Evolutionary conservation across 2,797 vertebrate genomes (phyloP).

Genomic region (Falco novaeseelandiae): DNA sequence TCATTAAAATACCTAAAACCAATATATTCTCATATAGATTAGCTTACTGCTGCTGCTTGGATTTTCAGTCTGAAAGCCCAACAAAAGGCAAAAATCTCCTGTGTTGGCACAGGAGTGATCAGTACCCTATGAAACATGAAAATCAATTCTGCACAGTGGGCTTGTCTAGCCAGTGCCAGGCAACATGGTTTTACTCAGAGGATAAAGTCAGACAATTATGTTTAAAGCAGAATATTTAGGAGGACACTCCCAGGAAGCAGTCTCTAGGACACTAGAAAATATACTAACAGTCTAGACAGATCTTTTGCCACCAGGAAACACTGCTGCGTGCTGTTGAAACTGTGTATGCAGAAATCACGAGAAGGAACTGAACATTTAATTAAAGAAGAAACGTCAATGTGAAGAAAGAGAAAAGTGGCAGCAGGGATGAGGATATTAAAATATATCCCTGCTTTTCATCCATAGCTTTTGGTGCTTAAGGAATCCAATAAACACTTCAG

Average conservation of each 20-base stretch:
- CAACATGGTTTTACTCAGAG: background rate
- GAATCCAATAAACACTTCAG: background rate
- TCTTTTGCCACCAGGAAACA: background rate
- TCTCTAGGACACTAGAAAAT: background rate
- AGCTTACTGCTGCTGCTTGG: background rate
- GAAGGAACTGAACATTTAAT: slow-evolving; percentile 1
- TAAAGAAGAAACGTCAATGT: background rate
- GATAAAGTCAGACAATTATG: background rate
- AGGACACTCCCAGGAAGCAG: background rate
- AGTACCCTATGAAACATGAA: background rate
- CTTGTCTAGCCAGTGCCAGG: background rate
- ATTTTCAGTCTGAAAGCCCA: background rate
- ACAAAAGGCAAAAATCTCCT: background rate
- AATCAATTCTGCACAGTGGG: background rate
- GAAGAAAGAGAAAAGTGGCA: background rate
- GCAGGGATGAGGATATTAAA: background rate
- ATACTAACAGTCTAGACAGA: background rate
- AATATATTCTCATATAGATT: background rate
- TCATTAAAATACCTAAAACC: background rate
- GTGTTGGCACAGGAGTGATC: background rate
- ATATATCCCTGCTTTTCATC: background rate
- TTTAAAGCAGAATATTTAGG: background rate
- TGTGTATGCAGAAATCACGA: background rate
- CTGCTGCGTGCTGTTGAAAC: background rate
- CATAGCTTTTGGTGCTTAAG: background rate